Base-by-base conservation (phyloP, 2,888 invertebrate species). In the Temnothorax rugatulus region DNA sequence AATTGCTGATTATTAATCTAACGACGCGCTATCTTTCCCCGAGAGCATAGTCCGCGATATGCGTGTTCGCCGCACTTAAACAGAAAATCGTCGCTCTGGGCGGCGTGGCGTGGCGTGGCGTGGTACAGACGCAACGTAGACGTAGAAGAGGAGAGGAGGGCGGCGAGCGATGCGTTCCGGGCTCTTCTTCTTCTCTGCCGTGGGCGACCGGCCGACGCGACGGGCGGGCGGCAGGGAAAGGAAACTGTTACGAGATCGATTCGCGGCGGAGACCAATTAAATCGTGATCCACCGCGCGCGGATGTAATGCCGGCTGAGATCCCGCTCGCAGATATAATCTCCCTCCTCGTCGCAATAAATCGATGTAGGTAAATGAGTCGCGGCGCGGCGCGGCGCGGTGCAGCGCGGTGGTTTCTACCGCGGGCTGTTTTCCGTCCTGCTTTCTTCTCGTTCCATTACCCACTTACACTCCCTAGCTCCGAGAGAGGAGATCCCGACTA, bases 281-380 rank as follows among this genome's bases (percentile, higher is more conserved):
- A 91, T 76, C 86, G 87, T 82, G 84, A 87, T 87, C 85, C 90
- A 86, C 77, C 85, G 83, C 69, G 82, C 81, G 83, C 41, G 83
- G 82, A 84, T 77, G 77, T 82, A 88, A 87, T 75, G 84, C 73
- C 79, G 76, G 74, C 61, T 64, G 84, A 76, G 86, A 84, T 82
- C 81, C 71, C 66, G 87, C 84, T 64, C 73, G 86, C 82, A 87
- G 89, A 87, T 86, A 87, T 84, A 85, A 90, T 91, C 89, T 85
- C 73, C 29, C 38, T 69, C 74, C 47, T 82, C 82, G 85, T 88
- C 64, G 89, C 89, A 87, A 91, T 92, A 92, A 92, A 92, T 93
- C 90, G 89, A 90, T 91, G 89, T 88, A 87, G 91, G 90, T 91
- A 92, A 92, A 93, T 90, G 91, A 92, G 89, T 90, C 90, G 90